phyloP scores from a whole-genome alignment of 2,888 invertebrate genomes.

The Cryptus armator region DNA sequence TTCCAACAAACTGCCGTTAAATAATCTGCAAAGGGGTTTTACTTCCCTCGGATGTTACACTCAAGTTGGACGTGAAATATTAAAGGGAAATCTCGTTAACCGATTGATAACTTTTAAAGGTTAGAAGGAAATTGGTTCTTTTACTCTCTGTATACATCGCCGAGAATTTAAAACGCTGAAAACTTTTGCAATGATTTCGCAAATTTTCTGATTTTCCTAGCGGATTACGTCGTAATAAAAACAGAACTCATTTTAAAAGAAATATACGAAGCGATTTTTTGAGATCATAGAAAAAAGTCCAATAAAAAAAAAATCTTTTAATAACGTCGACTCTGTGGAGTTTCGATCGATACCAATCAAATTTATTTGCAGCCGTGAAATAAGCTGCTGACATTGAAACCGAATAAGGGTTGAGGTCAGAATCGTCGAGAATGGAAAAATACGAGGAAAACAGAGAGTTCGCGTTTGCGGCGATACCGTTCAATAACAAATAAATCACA shows the following conservation, averaged over 20 bases:
- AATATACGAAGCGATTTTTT: no score
- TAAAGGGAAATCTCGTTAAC: slow-evolving; percentile 45
- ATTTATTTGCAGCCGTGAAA: background rate
- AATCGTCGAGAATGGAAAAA: background rate
- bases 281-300: no score
- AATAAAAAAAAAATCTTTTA: no score
- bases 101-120: slow-evolving; percentile 44
- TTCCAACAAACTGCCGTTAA: slow-evolving; percentile 40
- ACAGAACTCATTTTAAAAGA: background rate
- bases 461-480: background rate
- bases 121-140: background rate
- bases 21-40: slow-evolving; percentile 36
- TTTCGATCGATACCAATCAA: background rate
- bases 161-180: background rate
- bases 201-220: background rate
- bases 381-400: background rate
- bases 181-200: background rate
- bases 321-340: no score
- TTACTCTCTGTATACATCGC: background rate
- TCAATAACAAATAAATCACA: slow-evolving; percentile 27
- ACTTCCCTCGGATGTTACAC: background rate
- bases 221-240: background rate
- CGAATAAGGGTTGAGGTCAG: background rate
- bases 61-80: slow-evolving; percentile 26
- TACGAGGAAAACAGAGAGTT: background rate